Base-by-base conservation (phyloP, 2,113 vertebrate species). In the Herpetotheres cachinnans region DNA sequence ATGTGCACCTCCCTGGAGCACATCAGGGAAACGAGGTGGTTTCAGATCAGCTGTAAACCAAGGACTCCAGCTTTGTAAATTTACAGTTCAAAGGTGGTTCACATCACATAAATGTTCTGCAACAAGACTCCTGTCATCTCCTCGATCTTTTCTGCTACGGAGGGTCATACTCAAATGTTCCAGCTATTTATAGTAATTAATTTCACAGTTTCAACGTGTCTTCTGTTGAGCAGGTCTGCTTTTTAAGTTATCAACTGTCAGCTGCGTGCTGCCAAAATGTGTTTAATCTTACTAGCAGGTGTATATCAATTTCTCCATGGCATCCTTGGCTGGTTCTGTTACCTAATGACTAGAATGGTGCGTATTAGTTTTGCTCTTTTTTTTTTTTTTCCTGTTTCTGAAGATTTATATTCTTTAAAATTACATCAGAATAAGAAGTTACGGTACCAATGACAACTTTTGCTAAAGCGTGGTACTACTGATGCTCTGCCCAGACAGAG, bases 131-230 rank as follows among this genome's bases (percentile, higher is more conserved):
- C 66, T 95, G 82, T 90, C 91, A 82, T 81, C 89, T 76, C 73
- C 70, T 93, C 84, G 18, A 1, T 82, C 54, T 85, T 59, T 85
- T 77, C 86, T 91, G 81, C 77, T 93, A 21, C 36, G 20, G 54
- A 93, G 91, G 89, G 93, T 94, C 70, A 14, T 66, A 72, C 67
- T 93, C 32, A 66, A 90, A 85, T 88, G 91, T 95, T 90, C 89
- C 40, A 56, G 54, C 77, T 97, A 95, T 95, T 95, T 94, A 91
- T 95, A 94, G 89, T 78, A 86, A 90, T 93, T 93, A 97, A 86
- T 96, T 87, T 95, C 78, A 83, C 82, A 90, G 84, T 91, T 97
- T 93, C 74, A 87, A 13, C 58, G 87, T 0, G 2, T 87, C 54
- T 94, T 56, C 58, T 94, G 61, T 66, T 47, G 42, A 74, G 85